Conservation (phyloP, 1,140 invertebrate genomes). For the Pristionchus pacificus region DNA sequence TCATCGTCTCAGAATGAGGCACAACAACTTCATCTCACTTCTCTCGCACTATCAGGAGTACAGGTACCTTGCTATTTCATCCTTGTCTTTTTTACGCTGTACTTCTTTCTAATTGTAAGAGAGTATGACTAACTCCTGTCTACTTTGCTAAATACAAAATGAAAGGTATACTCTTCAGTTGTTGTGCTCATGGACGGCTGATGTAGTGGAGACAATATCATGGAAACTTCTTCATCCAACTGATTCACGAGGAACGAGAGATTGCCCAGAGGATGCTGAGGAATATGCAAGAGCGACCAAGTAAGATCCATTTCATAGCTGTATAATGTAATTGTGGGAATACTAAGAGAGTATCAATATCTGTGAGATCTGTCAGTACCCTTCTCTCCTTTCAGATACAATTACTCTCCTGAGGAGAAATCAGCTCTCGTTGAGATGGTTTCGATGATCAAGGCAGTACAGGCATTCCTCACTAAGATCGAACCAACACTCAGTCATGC, state of each 20-base stretch:
- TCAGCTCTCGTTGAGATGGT: slow-evolving; percentile 84
- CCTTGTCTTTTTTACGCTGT: neutral
- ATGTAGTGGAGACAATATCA: slow-evolving; percentile 81
- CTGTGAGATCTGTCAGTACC: too few species aligned
- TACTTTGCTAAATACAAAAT: too few species aligned
- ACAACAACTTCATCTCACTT: slow-evolving; percentile 83
- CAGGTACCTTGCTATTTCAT: slow-evolving; percentile 60
- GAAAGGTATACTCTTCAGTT: slow-evolving; percentile 59
- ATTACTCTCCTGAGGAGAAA: slow-evolving; percentile 95
- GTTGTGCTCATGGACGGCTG: slow-evolving; percentile 90
- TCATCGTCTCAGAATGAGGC: too few species aligned
- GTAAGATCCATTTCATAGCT: neutral
- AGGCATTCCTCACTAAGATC: slow-evolving; percentile 93
- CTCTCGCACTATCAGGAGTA: slow-evolving; percentile 82
- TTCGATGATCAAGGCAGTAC: slow-evolving; percentile 97
- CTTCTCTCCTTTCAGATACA: slow-evolving; percentile 71
- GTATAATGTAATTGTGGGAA: neutral
- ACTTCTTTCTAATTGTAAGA: too few species aligned
- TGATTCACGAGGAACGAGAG: slow-evolving; percentile 89
- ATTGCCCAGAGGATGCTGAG: slow-evolving; percentile 90
- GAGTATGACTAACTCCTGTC: too few species aligned
- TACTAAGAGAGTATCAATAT: too few species aligned
- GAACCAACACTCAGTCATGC: too few species aligned
- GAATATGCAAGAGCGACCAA: slow-evolving; percentile 94
- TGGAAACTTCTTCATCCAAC: slow-evolving; percentile 98